Base-by-base conservation (phyloP, 2,888 invertebrate genomes). In the Cerastis rubricosa region DNA sequence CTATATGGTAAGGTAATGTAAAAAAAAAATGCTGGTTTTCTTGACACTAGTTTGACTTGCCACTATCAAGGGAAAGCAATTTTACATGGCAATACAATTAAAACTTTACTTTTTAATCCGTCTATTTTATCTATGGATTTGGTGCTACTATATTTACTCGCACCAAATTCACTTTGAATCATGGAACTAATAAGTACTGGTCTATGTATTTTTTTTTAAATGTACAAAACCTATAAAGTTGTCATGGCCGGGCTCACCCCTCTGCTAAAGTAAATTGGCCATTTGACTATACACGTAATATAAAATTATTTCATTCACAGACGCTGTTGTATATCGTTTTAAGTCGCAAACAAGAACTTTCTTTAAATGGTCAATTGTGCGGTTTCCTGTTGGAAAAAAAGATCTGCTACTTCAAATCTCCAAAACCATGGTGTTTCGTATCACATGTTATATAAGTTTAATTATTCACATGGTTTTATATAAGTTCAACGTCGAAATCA, bases 31-130 rank as follows among this genome's bases (percentile, higher is more conserved):
- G 29, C 8, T 8, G 29, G 59, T 14, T 59, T 29, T 29, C 3
- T 8, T 8, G 12, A 1, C 17, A 9, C 17, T 29, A 59, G 6
- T 14, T 40, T n/a, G 17, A 12, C 12, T 59, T 78, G 0, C 51
- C 51, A 40, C 0, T 29, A 40, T 14, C 11, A 11, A 45, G 19
- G 74, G 65, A 65, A 79, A 65, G 5, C 0, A 17, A 14, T 40
- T 54, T 22, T 1, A 1, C 22, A 79, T 85, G 83, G 88, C 87
- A 73, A 59, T 63, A 43, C 65, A 19, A 0, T 43, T 8, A 0
- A 35, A 35, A 14, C 11, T 35, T 17, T 49, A n/a, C 54, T 71
- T 78, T 72, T 71, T 64, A 67, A 78, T 40, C 8, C 1, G 3
- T 72, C 25, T 54, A 59, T 66, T 47, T 68, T 73, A 22, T 74